phyloP scores from a whole-genome alignment of 53 echinoderm and acorn worm genomes.

The Temnopleurus reevesii region DNA sequence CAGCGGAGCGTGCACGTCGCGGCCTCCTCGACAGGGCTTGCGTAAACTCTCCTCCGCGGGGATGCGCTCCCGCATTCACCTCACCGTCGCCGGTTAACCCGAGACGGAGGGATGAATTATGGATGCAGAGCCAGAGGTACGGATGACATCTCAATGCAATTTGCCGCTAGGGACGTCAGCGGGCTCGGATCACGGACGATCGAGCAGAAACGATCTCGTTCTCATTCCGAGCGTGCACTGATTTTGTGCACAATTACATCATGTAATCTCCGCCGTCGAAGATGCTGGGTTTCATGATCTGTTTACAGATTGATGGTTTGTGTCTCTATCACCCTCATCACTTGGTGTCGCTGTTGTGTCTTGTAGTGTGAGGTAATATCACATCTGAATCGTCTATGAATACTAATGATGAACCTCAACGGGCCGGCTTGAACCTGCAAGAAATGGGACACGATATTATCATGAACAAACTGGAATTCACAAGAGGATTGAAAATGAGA shows the following conservation, averaged over 20 bases:
- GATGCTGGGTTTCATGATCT: background rate
- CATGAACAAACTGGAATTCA: background rate
- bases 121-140: background rate
- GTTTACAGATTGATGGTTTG: background rate
- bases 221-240: conserved; percentile 16
- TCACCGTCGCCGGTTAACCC: background rate
- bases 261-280: background rate
- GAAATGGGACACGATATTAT: background rate
- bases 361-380: background rate
- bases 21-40: background rate
- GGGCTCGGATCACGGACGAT: background rate
- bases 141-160: conserved; percentile 51
- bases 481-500: background rate
- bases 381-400: background rate
- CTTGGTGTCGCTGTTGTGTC: background rate
- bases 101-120: conserved; percentile 31
- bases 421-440: background rate
- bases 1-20: background rate
- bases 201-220: background rate
- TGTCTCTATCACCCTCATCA: background rate
- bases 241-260: conserved; percentile 19
- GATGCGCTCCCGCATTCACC: conserved; percentile 14
- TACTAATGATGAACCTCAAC: background rate
- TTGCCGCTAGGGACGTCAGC: background rate
- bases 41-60: conserved; percentile 24